Base-by-base conservation (phyloP, 2,797 vertebrate species). In the Hemibagrus guttatus region DNA sequence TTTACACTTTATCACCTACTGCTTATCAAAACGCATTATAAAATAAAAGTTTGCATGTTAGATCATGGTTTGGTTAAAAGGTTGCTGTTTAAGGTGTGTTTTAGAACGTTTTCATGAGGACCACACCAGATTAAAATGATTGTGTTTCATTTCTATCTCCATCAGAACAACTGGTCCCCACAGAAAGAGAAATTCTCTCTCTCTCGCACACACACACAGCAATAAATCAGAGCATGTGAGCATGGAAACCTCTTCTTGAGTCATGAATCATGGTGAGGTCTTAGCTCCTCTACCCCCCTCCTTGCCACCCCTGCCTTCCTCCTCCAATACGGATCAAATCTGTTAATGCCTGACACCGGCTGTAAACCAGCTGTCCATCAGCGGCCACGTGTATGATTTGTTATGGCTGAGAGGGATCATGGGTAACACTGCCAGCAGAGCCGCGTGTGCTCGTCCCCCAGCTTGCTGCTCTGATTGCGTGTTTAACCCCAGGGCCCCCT, bases 261-360 rank as follows among this genome's bases (percentile, higher is more conserved):
- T 89, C 89, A 89, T 91, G 92, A 93, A 91, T 87, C 86, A 87
- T 75, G 75, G 88, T 52, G 88, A 85, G 87, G 87, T 86, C 91
- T 84, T 92, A 89, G 72, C 82, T 86, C 80, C 64, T 39, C 75
- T 28, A 81, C 74, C 82, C 86, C 76, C 89, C 64, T 49, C 46
- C 46, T 49, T 49, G 46, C 87, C 84, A 89, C 74, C 59, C 81
- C 88, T 74, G 69, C 85, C 85, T 85, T 88, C 85, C 72, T 69
- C 0, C 85, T 93, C 91, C 92, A 92, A 90, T 88, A 91, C 85
- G 91, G 88, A 93, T 93, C 92, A 93, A 92, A 93, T 94, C 93
- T 93, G 92, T 92, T 94, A 94, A 94, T 94, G 92, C 93, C 92
- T 93, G 93, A 93, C 89, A 85, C 87, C 83, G 80, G 88, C 90